Conservation (phyloP, 1,140 invertebrate genomes). For the Thereuonema tuberculata region DNA sequence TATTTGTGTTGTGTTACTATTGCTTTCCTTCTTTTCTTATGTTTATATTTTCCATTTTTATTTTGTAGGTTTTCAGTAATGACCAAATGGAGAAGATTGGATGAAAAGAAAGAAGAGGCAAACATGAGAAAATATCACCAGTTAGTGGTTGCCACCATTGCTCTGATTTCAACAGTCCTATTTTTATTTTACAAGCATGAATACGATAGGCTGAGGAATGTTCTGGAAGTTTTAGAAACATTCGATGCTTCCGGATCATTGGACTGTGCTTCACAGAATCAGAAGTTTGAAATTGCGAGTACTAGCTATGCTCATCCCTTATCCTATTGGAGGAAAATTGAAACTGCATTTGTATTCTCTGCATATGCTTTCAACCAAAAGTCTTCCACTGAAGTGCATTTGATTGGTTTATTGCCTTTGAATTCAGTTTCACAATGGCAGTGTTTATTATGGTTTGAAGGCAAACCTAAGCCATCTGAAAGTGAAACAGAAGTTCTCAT, state of each 20-base stretch:
- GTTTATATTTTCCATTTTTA: too few species aligned
- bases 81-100: too few species aligned
- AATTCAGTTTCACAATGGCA: background rate
- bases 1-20: too few species aligned
- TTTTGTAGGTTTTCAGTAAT: too few species aligned
- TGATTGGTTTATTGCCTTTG: background rate
- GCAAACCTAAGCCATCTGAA: background rate
- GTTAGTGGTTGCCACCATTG: conserved; percentile 31
- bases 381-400: background rate
- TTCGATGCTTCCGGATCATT: conserved; percentile 40
- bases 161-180: conserved; percentile 47
- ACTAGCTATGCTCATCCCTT: background rate
- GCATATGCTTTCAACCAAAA: background rate
- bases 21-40: too few species aligned
- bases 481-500: background rate
- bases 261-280: background rate
- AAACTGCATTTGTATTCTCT: background rate
- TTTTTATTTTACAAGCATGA: conserved; percentile 60
- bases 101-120: too few species aligned
- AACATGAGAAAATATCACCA: background rate
- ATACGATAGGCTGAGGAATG: conserved; percentile 55
- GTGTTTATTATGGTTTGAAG: background rate
- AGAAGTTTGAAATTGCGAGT: background rate
- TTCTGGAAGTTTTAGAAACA: conserved; percentile 58
- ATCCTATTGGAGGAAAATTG: background rate